Percentiles rank a stretch among this genome's conserved stretches.
phyloP scores from a whole-genome alignment of 2,797 vertebrate genomes.

The Protonibea diacanthus region DNA sequence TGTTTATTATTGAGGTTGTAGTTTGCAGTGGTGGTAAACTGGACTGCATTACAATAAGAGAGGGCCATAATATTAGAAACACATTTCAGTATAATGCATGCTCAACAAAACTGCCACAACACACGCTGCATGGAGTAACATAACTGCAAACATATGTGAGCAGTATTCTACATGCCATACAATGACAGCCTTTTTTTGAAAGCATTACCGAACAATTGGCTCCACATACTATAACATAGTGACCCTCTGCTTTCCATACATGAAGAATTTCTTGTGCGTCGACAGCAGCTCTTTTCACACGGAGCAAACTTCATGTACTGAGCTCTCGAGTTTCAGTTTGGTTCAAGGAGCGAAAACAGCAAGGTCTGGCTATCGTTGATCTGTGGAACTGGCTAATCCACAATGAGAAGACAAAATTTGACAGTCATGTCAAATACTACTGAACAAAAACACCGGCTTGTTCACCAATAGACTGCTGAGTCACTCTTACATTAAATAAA shows the following conservation, averaged over 20 bases:
- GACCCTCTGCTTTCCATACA: slow-evolving; percentile 5
- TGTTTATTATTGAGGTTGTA: no score
- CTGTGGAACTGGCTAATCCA: not conserved
- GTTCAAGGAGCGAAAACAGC: slow-evolving; percentile 40
- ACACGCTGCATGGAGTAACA: slow-evolving; percentile 14
- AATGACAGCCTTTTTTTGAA: slow-evolving; percentile 48
- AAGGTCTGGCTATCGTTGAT: slow-evolving; percentile 15
- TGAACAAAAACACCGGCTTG: not conserved
- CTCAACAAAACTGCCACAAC: no score
- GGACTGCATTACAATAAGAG: no score
- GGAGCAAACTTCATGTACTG: slow-evolving; percentile 38
- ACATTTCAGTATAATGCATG: no score
- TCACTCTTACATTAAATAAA: slow-evolving; percentile 20
- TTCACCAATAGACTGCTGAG: not conserved
- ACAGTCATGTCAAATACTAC: not conserved
- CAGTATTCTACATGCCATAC: slow-evolving; percentile 24
- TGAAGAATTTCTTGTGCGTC: slow-evolving; percentile 25
- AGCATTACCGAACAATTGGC: slow-evolving; percentile 17
- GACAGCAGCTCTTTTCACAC: slow-evolving; percentile 30
- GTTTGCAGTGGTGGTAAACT: no score
- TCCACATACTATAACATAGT: not conserved
- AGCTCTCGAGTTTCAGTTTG: slow-evolving; percentile 52
- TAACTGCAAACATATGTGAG: slow-evolving; percentile 43
- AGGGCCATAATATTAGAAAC: no score
- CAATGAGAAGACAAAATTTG: not conserved